phyloP scores from a whole-genome alignment of 2,797 vertebrate species.

The Amazonetta brasiliensis region DNA sequence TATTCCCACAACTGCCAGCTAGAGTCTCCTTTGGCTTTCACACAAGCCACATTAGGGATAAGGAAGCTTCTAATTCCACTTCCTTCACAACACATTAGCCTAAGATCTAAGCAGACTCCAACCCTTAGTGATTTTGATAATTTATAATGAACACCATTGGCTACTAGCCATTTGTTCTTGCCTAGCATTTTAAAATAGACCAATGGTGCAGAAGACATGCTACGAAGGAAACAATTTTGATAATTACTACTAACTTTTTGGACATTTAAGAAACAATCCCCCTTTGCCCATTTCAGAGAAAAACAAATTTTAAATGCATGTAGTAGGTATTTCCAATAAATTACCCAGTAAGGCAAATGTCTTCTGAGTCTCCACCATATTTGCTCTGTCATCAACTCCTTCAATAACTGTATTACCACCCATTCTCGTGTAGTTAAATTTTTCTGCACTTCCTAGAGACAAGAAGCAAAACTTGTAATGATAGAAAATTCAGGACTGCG shows the following conservation, averaged over 20 bases:
- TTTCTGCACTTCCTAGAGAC: conserved; percentile 86
- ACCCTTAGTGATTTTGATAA: neutral
- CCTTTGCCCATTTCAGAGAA: neutral
- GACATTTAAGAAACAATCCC: neutral
- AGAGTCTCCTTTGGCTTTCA: neutral
- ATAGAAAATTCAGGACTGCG: neutral
- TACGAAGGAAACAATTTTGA: neutral
- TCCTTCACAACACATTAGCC: neutral
- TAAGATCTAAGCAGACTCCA: neutral
- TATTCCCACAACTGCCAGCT: neutral
- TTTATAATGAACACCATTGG: neutral
- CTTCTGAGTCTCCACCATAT: conserved; percentile 90
- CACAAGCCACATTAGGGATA: neutral
- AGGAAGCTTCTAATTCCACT: neutral
- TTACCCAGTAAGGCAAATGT: conserved; percentile 93
- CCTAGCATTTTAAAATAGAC: neutral
- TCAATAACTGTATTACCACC: conserved; percentile 87
- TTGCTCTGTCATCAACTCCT: conserved; percentile 88
- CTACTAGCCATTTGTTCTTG: neutral
- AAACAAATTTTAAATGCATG: neutral
- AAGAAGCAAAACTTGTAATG: neutral
- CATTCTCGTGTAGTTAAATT: conserved; percentile 92
- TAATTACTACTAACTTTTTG: neutral
- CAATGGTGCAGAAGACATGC: neutral
- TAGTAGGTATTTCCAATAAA: neutral